These are phyloP conservation scores for Idaea biselata DNA, from an alignment of 2,888 invertebrate species.

Conservation along the genomic window DNA sequence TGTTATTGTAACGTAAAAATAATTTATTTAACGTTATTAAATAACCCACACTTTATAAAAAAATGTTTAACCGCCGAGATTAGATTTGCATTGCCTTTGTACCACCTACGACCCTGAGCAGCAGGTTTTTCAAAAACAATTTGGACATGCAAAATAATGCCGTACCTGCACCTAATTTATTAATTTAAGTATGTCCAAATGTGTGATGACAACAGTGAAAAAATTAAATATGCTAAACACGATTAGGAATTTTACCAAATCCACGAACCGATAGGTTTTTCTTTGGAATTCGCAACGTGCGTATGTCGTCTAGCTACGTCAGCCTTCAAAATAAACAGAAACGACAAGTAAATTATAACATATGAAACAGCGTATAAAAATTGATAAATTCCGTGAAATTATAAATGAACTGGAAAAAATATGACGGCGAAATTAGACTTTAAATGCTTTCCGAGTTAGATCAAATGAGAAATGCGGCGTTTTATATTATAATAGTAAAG, in stretches of 20 bases:
- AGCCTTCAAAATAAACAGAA: not conserved
- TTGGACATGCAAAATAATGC: no score
- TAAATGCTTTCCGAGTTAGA: not conserved
- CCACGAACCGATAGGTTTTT: conserved; percentile 15
- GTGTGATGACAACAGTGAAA: conserved; percentile 19
- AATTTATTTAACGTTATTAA: no score
- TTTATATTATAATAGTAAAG: no score
- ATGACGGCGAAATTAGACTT: not conserved
- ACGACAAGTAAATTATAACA: not conserved
- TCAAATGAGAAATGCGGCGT: not conserved
- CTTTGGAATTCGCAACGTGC: conserved; percentile 17
- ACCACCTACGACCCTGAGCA: no score
- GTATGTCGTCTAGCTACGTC: conserved; percentile 11
- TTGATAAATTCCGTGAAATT: not conserved
- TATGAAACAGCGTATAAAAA: not conserved
- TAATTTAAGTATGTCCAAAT: conserved; percentile 25
- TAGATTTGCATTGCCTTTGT: no score
- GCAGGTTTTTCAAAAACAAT: no score
- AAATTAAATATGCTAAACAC: conserved; percentile 26
- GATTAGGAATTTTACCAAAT: conserved; percentile 29
- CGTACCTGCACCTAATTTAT: conserved; percentile 21
- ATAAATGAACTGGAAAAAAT: not conserved
- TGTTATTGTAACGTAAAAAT: no score
- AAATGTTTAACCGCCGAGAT: no score
- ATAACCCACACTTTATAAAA: no score